Evolutionary conservation across 2,888 invertebrate genomes (phyloP).

Genomic region (Dynastes grantii): DNA sequence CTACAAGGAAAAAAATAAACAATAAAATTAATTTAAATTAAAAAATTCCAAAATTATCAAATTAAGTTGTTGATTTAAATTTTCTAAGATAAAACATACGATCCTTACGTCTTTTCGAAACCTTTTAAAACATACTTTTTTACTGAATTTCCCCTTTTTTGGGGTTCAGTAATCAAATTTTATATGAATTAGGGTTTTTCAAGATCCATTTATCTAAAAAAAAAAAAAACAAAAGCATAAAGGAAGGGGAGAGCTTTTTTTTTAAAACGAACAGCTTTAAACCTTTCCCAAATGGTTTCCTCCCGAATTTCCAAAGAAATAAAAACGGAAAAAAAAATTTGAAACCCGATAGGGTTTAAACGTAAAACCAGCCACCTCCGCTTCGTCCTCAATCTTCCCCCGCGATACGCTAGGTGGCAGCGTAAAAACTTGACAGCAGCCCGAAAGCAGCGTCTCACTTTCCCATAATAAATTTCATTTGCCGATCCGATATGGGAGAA

Average conservation of each 20-base stretch:
- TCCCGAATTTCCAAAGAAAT: background rate
- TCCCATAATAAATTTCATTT: conserved; percentile 46
- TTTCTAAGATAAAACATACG: too few species aligned
- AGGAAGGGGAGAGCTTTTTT: background rate
- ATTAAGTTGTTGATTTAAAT: too few species aligned
- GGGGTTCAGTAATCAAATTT: background rate
- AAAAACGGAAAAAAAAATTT: conserved; percentile 31
- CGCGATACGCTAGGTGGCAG: background rate
- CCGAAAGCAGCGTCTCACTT: conserved; percentile 21
- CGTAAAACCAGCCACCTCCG: background rate
- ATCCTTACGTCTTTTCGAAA: too few species aligned
- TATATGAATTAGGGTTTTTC: background rate
- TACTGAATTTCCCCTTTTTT: background rate
- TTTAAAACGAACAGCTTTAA: too few species aligned
- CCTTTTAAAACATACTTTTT: background rate
- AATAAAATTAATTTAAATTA: too few species aligned
- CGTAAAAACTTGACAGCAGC: conserved; percentile 6
- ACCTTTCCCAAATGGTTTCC: too few species aligned
- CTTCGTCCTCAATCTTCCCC: background rate
- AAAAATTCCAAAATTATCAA: too few species aligned
- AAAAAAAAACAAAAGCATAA: background rate
- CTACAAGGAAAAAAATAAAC: too few species aligned
- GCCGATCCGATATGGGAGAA: conserved; percentile 15
- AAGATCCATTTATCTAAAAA: background rate
- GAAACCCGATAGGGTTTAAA: conserved; percentile 14